These are phyloP conservation scores for Corythornis cristatus DNA, from an alignment of 2,113 vertebrate species.

Conservation along the genomic window DNA sequence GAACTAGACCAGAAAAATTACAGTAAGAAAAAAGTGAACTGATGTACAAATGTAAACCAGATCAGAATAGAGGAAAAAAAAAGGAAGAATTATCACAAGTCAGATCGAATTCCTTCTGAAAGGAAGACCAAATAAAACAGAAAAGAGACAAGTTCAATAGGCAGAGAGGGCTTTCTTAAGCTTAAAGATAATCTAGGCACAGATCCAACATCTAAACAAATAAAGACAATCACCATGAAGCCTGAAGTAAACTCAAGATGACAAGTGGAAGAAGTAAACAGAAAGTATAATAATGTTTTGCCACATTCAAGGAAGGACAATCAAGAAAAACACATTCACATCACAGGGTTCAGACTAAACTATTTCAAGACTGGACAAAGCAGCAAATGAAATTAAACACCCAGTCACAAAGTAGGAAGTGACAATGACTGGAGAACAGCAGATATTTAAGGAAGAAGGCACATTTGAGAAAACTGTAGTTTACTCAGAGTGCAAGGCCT, in stretches of 20 bases:
- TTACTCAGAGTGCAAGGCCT: neutral
- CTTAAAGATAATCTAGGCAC: neutral
- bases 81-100: neutral
- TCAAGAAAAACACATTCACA: neutral
- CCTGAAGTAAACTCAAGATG: neutral
- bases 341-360: neutral
- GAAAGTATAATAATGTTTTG: neutral
- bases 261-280: neutral
- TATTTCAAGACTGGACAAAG: neutral
- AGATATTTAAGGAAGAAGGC: neutral
- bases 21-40: neutral
- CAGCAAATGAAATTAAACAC: neutral
- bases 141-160: neutral
- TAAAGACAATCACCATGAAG: neutral
- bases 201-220: neutral
- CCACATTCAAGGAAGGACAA: neutral
- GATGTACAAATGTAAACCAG: constrained; percentile 1
- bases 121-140: neutral
- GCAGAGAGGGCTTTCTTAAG: neutral
- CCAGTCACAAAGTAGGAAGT: neutral
- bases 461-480: neutral
- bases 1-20: neutral
- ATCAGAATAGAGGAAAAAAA: constrained; percentile 1
- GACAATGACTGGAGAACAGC: neutral
- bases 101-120: neutral